Percentiles rank a stretch among this genome's conserved stretches.
phyloP scores from a whole-genome alignment of 2,797 vertebrate species.

The Eremophila alpestris region DNA sequence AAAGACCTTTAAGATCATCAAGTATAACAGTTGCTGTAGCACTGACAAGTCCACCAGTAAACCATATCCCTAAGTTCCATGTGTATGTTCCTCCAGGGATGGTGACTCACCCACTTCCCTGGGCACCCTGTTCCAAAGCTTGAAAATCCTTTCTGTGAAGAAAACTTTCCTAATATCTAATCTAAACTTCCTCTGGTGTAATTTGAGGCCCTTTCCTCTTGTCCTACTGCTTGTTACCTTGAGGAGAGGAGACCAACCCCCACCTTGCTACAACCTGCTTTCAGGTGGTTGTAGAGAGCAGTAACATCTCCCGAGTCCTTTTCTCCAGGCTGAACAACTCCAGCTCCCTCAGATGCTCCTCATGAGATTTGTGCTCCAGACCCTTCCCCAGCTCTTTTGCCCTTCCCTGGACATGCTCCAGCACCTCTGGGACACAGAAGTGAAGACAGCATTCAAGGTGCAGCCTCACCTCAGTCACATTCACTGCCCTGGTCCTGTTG shows the following conservation, averaged over 20 bases:
- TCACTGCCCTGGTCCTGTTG: not conserved
- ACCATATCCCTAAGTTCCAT: not conserved
- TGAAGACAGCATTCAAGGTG: fast-evolving
- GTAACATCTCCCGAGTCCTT: not conserved
- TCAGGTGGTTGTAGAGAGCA: fast-evolving
- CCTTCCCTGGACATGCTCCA: not conserved
- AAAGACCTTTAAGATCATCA: not conserved
- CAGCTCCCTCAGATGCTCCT: not conserved
- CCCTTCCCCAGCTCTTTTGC: not conserved
- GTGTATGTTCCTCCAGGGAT: not conserved
- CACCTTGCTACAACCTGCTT: not conserved
- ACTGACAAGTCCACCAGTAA: not conserved
- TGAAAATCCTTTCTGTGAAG: not conserved
- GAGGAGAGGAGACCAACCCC: not conserved
- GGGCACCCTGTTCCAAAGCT: not conserved
- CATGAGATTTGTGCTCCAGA: not conserved
- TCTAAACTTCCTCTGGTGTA: not conserved
- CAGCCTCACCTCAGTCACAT: fast-evolving
- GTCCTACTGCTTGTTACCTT: not conserved
- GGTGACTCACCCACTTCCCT: not conserved
- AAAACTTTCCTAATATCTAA: not conserved
- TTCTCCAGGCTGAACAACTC: not conserved
- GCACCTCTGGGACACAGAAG: not conserved
- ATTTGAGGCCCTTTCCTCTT: not conserved
- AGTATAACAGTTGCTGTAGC: not conserved